These are phyloP conservation scores for Leptinotarsa undecemlineata DNA, from an alignment of 1,140 invertebrate genomes.

Conservation along the genomic window DNA sequence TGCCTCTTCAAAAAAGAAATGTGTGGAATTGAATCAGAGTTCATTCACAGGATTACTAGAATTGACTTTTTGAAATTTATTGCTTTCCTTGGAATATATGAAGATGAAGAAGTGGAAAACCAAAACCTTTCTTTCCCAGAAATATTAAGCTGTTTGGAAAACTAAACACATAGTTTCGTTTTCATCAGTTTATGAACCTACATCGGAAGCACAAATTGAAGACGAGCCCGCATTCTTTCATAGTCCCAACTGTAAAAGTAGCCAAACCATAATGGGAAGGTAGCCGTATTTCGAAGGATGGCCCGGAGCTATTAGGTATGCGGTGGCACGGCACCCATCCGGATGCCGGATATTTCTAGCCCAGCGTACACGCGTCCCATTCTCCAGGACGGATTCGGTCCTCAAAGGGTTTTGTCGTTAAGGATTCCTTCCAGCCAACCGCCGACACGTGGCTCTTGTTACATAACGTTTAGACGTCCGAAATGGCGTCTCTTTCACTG, in stretches of 20 bases:
- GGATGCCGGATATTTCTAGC: slow-evolving; percentile 6
- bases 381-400: slow-evolving; percentile 7
- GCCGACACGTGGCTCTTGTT: slow-evolving; percentile 10
- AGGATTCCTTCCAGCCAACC: slow-evolving; percentile 1
- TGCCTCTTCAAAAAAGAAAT: too few species aligned
- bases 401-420: slow-evolving; percentile 21
- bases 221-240: too few species aligned
- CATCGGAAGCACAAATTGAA: too few species aligned
- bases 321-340: not conserved
- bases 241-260: not conserved
- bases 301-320: not conserved
- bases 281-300: not conserved
- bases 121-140: too few species aligned
- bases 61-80: too few species aligned
- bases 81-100: too few species aligned
- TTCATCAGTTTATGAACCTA: too few species aligned
- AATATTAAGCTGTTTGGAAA: too few species aligned
- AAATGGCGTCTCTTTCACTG: slow-evolving; percentile 12
- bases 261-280: not conserved
- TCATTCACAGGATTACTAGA: too few species aligned
- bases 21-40: too few species aligned
- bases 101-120: too few species aligned
- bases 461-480: slow-evolving; percentile 17
- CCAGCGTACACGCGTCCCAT: slow-evolving; percentile 13
- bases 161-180: too few species aligned